Conservation (phyloP, 2,797 vertebrate species). For the Hoplostethus atlanticus region DNA sequence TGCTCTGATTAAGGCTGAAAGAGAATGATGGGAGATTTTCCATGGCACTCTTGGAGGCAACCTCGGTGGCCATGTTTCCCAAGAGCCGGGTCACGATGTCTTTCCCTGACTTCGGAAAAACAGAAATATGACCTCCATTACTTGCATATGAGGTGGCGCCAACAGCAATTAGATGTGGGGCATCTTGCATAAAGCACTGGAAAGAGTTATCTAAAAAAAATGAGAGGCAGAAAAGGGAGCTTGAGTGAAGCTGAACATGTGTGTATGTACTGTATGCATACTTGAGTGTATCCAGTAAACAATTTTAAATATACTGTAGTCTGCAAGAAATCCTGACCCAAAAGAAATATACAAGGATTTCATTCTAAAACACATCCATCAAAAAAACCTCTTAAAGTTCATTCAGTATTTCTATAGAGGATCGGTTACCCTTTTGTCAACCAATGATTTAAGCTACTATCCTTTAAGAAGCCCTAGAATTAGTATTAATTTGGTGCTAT, state of each 20-base stretch:
- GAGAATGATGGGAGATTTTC: constrained; percentile 73
- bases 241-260: constrained; percentile 5
- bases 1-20: constrained; percentile 53
- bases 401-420: too few species aligned
- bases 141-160: constrained; percentile 58
- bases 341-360: too few species aligned
- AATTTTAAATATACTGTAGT: too few species aligned
- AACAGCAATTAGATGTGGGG: constrained; percentile 52
- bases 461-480: too few species aligned
- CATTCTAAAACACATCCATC: too few species aligned
- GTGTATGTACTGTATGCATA: not conserved
- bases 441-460: too few species aligned
- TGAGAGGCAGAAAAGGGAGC: constrained; percentile 18
- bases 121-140: constrained; percentile 57
- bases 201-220: constrained; percentile 27
- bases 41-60: constrained; percentile 56
- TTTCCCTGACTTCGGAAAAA: constrained; percentile 59
- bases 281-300: not conserved
- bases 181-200: constrained; percentile 48
- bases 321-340: too few species aligned
- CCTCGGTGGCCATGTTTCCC: constrained; percentile 62
- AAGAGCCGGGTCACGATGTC: constrained; percentile 57
- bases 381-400: too few species aligned
- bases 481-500: too few species aligned
- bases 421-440: too few species aligned